A percentile compares a stretch with the other conserved stretches of the same genome.
Evolutionary conservation across 1,140 invertebrate genomes (phyloP).

Genomic region (Lineus longissimus): DNA sequence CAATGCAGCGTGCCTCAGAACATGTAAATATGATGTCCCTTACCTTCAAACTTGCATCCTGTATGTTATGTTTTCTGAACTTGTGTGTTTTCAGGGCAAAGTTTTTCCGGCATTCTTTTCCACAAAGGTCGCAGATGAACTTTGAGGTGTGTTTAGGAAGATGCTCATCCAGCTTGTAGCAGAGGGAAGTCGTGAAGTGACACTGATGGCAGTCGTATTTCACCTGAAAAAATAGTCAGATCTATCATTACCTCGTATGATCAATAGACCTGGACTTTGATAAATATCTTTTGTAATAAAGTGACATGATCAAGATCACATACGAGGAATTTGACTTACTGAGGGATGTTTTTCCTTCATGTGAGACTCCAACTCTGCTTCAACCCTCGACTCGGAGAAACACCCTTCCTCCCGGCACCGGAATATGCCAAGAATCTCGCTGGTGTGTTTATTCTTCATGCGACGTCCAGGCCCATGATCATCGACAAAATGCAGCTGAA

Average conservation of each 20-base stretch:
- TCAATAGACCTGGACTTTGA: not conserved
- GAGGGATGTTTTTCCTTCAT: not conserved
- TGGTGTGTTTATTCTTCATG: not conserved
- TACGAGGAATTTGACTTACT: not conserved
- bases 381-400: not conserved
- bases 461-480: not conserved
- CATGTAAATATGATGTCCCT: no score
- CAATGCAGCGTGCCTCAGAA: no score
- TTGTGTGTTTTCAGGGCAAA: conserved; percentile 18
- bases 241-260: not conserved
- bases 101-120: conserved; percentile 17
- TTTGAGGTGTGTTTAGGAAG: conserved; percentile 9
- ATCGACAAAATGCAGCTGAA: not conserved
- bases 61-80: conserved; percentile 20
- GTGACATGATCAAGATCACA: not conserved
- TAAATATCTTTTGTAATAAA: not conserved
- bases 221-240: not conserved
- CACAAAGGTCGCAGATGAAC: conserved; percentile 18
- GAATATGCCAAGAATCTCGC: not conserved
- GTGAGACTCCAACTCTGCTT: not conserved
- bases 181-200: conserved; percentile 5
- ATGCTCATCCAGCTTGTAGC: conserved; percentile 4
- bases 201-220: conserved; percentile 16
- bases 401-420: not conserved
- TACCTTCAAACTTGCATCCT: conserved; percentile 19